Percentiles rank a stretch among this genome's conserved stretches.
These are phyloP conservation scores for Cardiocondyla obscurior DNA, from an alignment of 1,140 invertebrate species.

Conservation along the genomic window DNA sequence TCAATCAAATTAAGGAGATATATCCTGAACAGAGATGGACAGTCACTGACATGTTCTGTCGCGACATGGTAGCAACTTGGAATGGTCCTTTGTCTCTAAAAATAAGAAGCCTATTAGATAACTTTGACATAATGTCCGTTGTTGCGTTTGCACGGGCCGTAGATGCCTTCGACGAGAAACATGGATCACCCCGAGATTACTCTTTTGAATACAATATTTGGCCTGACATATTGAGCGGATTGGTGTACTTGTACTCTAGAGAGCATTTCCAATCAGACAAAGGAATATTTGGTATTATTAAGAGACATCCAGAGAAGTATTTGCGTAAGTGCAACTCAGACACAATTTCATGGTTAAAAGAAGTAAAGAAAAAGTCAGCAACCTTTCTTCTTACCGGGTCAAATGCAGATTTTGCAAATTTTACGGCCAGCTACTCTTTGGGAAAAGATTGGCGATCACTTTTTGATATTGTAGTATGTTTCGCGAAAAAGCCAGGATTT, in stretches of 20 bases:
- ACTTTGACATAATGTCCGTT: conserved; percentile 89
- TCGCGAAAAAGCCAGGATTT: conserved; percentile 91
- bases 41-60: conserved; percentile 83
- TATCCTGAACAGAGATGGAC: conserved; percentile 88
- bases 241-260: conserved; percentile 86
- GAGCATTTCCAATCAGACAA: conserved; percentile 85
- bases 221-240: conserved; percentile 87
- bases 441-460: conserved; percentile 89
- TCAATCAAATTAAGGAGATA: conserved; percentile 85
- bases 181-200: conserved; percentile 76
- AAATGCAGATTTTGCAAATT: conserved; percentile 89
- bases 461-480: conserved; percentile 90
- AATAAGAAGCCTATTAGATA: conserved; percentile 89
- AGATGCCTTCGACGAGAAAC: conserved; percentile 87
- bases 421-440: conserved; percentile 87
- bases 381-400: conserved; percentile 92
- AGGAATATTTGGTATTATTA: conserved; percentile 86
- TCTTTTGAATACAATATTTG: conserved; percentile 88
- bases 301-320: conserved; percentile 87
- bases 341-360: conserved; percentile 87
- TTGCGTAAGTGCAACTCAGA: conserved; percentile 85
- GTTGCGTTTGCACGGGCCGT: conserved; percentile 90
- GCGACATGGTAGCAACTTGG: conserved; percentile 86
- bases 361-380: conserved; percentile 85
- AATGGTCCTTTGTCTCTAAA: conserved; percentile 85